phyloP scores from a whole-genome alignment of 1,140 invertebrate genomes.

The Psilanteris sp. region DNA sequence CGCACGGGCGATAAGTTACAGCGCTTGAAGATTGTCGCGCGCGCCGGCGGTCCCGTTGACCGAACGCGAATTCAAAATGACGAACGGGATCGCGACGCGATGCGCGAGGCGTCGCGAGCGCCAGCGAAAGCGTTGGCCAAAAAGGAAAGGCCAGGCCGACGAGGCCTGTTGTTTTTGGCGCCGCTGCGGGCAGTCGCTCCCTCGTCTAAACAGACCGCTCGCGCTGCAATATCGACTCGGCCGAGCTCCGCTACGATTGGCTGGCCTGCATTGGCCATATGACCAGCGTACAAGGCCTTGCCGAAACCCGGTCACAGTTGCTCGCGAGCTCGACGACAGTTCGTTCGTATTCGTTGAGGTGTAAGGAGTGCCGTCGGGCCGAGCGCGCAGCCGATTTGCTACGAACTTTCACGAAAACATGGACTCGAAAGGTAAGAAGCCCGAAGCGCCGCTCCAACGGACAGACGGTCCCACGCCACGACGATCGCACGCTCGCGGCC shows the following conservation, averaged over 20 bases:
- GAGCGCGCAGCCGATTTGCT: conserved; percentile 7
- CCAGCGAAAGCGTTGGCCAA: too few species aligned
- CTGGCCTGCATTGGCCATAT: conserved; percentile 57
- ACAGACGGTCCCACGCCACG: neutral
- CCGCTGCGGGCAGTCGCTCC: neutral
- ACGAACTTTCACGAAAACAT: conserved; percentile 51
- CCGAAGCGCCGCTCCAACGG: too few species aligned
- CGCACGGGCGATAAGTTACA: too few species aligned
- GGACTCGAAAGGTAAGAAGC: conserved; percentile 53
- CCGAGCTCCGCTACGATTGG: conserved; percentile 46
- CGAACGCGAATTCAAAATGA: too few species aligned
- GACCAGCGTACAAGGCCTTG: conserved; percentile 52
- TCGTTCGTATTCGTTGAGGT: conserved; percentile 16
- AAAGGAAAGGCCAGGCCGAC: conserved; percentile 31
- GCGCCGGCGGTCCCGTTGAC: too few species aligned
- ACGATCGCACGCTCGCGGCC: neutral
- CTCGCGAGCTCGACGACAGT: conserved; percentile 23
- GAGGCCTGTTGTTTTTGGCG: conserved; percentile 28
- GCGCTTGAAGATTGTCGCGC: too few species aligned
- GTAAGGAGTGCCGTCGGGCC: conserved; percentile 16
- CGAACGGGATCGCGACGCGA: too few species aligned
- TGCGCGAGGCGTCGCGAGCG: too few species aligned
- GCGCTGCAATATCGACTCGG: conserved; percentile 50
- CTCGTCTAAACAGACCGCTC: conserved; percentile 11
- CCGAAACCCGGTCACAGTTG: conserved; percentile 55